Base-by-base conservation (phyloP, 2,113 vertebrate genomes). In the Ceuthmochares aereus region DNA sequence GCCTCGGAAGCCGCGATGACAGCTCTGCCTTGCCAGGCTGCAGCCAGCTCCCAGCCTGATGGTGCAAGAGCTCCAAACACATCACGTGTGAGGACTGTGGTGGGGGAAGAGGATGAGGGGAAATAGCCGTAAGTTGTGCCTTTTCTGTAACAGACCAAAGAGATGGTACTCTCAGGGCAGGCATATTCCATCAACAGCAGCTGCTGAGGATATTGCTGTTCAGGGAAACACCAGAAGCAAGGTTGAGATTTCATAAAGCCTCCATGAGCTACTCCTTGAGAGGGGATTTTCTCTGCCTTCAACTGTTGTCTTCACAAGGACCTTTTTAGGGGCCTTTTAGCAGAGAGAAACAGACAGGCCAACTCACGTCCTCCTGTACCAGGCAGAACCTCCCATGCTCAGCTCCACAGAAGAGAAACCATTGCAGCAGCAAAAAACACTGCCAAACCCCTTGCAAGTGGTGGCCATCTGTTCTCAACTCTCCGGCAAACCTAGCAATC, bases 11-110 rank as follows among this genome's bases (percentile, higher is more conserved):
- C 87, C 87, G 85, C 7, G 42, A 86, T 66, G 78, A 93, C 54
- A 90, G 70, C 63, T 93, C 55, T 93, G 78, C 58, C 69, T 42
- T 68, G 64, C 67, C 40, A 91, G 76, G 74, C 87, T 93, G 66
- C 52, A 74, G 56, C 16, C 51, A 84, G 67, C 45, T 87, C 49
- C 69, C 36, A n/a, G 77, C 9, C 13, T 13, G 47, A 49, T 8
- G 43, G 64, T 0, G 2, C 64, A 89, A 34, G 72, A 67, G 22
- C 54, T 34, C 51, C 16, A 64, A 86, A 60, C 47, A 69, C 14
- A 20, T 69, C 66, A 64, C 56, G 34, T 30, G n/a, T 20, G 67
- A 74, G 47, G 47, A 49, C 47, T 49, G 47, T 49, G 47, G 47
- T 49, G 47, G 45, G 45, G 45, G 47, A 49, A 23, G 47, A 49